Conservation (phyloP, 2,888 invertebrate species). For the Sinopyrophorus schimmeli region DNA sequence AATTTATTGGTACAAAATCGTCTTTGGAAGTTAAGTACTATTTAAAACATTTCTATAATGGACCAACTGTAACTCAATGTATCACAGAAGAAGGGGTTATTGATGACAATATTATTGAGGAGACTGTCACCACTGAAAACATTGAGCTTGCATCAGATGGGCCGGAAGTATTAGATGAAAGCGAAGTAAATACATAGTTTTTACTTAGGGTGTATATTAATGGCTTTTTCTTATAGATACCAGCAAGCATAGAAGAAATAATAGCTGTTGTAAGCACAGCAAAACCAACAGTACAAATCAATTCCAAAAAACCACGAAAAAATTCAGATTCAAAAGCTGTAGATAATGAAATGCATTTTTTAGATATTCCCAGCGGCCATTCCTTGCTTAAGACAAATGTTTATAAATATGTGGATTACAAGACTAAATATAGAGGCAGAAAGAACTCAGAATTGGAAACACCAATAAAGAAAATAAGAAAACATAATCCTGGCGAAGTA, state of each 20-base stretch:
- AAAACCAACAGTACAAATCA: slow-evolving; percentile 55
- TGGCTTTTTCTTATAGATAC: slow-evolving; percentile 56
- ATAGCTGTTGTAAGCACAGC: slow-evolving; percentile 60
- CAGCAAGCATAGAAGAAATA: slow-evolving; percentile 61
- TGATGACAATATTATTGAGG: slow-evolving; percentile 35
- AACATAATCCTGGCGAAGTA: slow-evolving; percentile 21
- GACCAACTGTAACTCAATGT: slow-evolving; percentile 30
- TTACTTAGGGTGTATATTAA: background rate
- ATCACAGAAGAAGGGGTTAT: slow-evolving; percentile 28
- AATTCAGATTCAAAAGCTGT: slow-evolving; percentile 44
- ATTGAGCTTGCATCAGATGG: slow-evolving; percentile 12
- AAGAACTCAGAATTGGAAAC: background rate
- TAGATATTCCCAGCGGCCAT: slow-evolving; percentile 38
- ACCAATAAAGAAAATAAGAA: slow-evolving; percentile 16
- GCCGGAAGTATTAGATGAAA: slow-evolving; percentile 33
- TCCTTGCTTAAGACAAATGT: slow-evolving; percentile 40
- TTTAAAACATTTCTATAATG: slow-evolving; percentile 60
- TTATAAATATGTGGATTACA: slow-evolving; percentile 14
- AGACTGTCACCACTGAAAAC: slow-evolving; percentile 34
- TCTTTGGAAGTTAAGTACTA: slow-evolving; percentile 68
- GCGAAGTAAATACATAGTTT: slow-evolving; percentile 38
- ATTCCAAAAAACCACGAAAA: slow-evolving; percentile 45
- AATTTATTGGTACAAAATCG: slow-evolving; percentile 67
- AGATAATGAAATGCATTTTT: slow-evolving; percentile 28
- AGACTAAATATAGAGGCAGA: slow-evolving; percentile 6